A percentile compares a stretch with the other conserved stretches of the same genome.
Evolutionary conservation across 2,888 invertebrate genomes (phyloP).

Genomic region (Lottia scabra): DNA sequence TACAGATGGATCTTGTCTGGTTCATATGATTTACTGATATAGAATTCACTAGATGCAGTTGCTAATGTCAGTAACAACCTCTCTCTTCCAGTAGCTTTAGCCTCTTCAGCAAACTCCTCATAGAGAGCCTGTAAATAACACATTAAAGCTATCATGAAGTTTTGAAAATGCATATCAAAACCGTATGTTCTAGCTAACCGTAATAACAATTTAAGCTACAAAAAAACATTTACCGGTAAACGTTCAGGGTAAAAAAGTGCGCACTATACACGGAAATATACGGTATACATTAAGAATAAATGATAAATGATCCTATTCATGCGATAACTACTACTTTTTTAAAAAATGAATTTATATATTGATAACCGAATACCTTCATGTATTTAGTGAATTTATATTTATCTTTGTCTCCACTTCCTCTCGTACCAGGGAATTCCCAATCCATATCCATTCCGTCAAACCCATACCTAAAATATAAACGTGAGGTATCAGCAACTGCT

Average conservation of each 20-base stretch:
- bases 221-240: too few species aligned
- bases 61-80: constrained; percentile 53
- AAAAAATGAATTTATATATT: too few species aligned
- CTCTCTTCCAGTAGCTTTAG: constrained; percentile 37
- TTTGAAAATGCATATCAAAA: neutral
- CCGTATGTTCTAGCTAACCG: too few species aligned
- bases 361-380: constrained; percentile 46
- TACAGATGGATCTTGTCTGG: constrained; percentile 48
- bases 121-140: constrained; percentile 40
- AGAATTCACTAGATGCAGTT: constrained; percentile 55
- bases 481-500: too few species aligned
- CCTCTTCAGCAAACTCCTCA: constrained; percentile 42
- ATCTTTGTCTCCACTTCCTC: constrained; percentile 55
- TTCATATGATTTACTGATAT: constrained; percentile 54
- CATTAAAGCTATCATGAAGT: too few species aligned
- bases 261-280: too few species aligned
- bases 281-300: too few species aligned
- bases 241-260: too few species aligned
- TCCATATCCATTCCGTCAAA: constrained; percentile 91
- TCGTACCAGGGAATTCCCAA: constrained; percentile 86
- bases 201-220: too few species aligned
- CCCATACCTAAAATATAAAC: constrained; percentile 70
- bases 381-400: constrained; percentile 47
- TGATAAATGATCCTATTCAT: too few species aligned
- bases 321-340: too few species aligned